Evolutionary conservation across 2,888 invertebrate genomes (phyloP), one percentile per base, ranked within the genome.

Genomic region (Folsomia manolachei): DNA sequence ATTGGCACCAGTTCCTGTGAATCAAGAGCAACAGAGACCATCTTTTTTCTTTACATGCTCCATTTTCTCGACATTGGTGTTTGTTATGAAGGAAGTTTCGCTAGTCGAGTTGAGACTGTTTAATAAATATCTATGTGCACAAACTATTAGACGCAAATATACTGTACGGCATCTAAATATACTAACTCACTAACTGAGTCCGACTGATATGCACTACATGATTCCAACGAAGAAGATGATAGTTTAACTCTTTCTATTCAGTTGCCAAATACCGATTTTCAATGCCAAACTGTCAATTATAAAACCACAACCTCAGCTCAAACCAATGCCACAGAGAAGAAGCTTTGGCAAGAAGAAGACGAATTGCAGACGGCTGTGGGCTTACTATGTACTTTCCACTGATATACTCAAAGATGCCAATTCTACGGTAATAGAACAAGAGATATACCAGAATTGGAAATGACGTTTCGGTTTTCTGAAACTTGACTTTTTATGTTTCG

Each of bases 191-290:
- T 39, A 14, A 39, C 39, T 39, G 39, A 39, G 39, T 39, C 39
- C 39, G 39, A n/a, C n/a, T n/a, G n/a, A n/a, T n/a, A n/a, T n/a
- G n/a, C n/a, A n/a, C n/a, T n/a, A n/a, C n/a, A n/a, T n/a, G n/a
- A n/a, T n/a, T n/a, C n/a, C n/a, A n/a, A n/a, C n/a, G n/a, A n/a
- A n/a, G n/a, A n/a, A 39, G 39, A 39, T 39, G 39, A 39, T 14
- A 39, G 39, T 39, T 39, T 39, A 39, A 39, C 39, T 39, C 7
- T 39, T 39, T 39, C 14, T 39, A 39, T 39, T 39, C 39, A 25
- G 66, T 66, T 66, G 66, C 66, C 66, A 66, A 66, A 39, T 24
- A 14, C 66, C 52, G 66, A 66, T 19, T 66, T 66, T 66, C 66
- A 66, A 66, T 66, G 66, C 66, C 66, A 66, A 66, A 23, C 52